Evolutionary conservation across 1,140 invertebrate genomes (phyloP).

Genomic region (Galendromus occidentalis): DNA sequence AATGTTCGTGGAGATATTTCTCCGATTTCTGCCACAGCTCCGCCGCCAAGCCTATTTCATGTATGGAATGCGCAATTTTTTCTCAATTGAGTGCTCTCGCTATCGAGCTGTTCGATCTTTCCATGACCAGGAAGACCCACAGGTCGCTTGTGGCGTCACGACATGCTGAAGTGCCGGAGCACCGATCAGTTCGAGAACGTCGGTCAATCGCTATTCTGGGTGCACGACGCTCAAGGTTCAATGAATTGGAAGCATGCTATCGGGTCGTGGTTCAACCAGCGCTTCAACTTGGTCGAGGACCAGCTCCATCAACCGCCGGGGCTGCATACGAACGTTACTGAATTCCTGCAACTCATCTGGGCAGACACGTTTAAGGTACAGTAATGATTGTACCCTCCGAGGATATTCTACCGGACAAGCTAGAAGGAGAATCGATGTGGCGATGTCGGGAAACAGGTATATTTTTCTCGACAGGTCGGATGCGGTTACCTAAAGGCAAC

Average conservation of each 20-base stretch:
- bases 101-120: too few species aligned
- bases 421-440: too few species aligned
- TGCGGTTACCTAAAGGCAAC: slow-evolving; percentile 1
- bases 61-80: not conserved
- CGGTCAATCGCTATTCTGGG: not conserved
- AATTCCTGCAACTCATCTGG: slow-evolving; percentile 2
- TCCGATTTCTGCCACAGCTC: too few species aligned
- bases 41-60: not conserved
- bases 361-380: not conserved
- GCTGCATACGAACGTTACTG: not conserved
- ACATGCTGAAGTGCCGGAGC: not conserved
- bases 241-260: slow-evolving; percentile 8
- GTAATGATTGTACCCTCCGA: too few species aligned
- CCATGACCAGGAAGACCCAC: not conserved
- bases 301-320: not conserved
- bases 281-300: not conserved
- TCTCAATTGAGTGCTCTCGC: too few species aligned
- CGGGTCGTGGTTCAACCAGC: not conserved
- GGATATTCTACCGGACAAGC: too few species aligned
- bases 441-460: too few species aligned
- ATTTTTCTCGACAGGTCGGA: slow-evolving; percentile 9
- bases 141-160: not conserved
- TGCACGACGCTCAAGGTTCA: not conserved
- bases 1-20: too few species aligned
- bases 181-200: slow-evolving; percentile 3